Conservation (phyloP, 2,888 invertebrate genomes). For the Therioaphis trifolii region DNA sequence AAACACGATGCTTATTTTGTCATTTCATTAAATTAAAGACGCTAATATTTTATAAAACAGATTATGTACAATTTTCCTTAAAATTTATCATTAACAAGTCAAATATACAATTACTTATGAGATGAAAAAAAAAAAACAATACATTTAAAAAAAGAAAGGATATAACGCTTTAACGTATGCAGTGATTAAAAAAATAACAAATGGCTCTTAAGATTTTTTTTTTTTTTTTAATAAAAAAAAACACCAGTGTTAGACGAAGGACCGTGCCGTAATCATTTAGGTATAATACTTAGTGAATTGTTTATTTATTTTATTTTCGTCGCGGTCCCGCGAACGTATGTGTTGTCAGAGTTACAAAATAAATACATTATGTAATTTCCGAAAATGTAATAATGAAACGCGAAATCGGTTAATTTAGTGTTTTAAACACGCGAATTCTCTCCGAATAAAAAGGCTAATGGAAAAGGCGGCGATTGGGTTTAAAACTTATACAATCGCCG, state of each 20-base stretch:
- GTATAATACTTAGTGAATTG: neutral
- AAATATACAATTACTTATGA: neutral
- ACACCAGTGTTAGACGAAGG: neutral
- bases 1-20: constrained; percentile 12
- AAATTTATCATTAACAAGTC: neutral
- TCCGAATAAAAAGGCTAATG: neutral
- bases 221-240: neutral
- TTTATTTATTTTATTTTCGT: neutral
- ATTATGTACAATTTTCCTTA: neutral
- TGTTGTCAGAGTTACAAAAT: too few relatives aligned
- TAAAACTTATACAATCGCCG: neutral
- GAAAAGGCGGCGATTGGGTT: neutral
- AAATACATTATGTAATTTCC: too few relatives aligned
- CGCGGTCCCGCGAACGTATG: too few relatives aligned
- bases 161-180: too few relatives aligned
- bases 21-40: constrained; percentile 1
- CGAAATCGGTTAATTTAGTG: too few relatives aligned
- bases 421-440: too few relatives aligned
- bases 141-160: neutral
- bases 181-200: constrained; percentile 3
- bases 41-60: constrained; percentile 3
- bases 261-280: too few relatives aligned
- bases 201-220: constrained; percentile 3
- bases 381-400: neutral
- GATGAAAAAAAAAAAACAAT: neutral